Evolutionary conservation across 2,888 invertebrate species (phyloP).

Genomic region (Dicyrtoma fusca): DNA sequence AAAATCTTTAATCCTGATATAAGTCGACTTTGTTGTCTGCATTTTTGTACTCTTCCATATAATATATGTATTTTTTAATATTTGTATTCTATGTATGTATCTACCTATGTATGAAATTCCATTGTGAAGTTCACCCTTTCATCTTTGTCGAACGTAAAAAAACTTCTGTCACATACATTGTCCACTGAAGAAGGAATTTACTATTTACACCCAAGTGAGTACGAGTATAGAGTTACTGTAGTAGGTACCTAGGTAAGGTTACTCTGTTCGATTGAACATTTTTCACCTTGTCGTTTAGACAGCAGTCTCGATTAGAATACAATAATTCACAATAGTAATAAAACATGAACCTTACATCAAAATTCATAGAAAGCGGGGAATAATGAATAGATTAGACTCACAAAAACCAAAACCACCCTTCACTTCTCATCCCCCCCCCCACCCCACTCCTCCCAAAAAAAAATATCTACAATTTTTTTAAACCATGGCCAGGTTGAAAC

Average conservation of each 20-base stretch:
- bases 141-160: conserved; percentile 1
- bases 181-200: no score
- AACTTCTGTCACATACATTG: conserved; percentile 2
- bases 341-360: neutral
- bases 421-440: conserved; percentile 2
- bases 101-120: no score
- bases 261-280: neutral
- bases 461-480: conserved; percentile 10
- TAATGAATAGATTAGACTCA: neutral
- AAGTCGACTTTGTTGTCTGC: neutral
- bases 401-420: conserved; percentile 9
- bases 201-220: no score
- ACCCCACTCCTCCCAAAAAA: neutral
- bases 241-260: no score
- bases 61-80: neutral
- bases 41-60: neutral
- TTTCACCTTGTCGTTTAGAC: neutral
- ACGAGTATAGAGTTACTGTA: no score
- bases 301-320: neutral
- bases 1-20: conserved; percentile 24
- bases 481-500: conserved; percentile 31
- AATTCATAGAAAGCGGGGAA: no score
- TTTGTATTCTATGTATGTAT: neutral
- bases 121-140: conserved; percentile 1
- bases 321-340: conserved; percentile 8